These are phyloP conservation scores for Ranitomeya imitator DNA, from an alignment of 2,113 vertebrate species.

Conservation along the genomic window DNA sequence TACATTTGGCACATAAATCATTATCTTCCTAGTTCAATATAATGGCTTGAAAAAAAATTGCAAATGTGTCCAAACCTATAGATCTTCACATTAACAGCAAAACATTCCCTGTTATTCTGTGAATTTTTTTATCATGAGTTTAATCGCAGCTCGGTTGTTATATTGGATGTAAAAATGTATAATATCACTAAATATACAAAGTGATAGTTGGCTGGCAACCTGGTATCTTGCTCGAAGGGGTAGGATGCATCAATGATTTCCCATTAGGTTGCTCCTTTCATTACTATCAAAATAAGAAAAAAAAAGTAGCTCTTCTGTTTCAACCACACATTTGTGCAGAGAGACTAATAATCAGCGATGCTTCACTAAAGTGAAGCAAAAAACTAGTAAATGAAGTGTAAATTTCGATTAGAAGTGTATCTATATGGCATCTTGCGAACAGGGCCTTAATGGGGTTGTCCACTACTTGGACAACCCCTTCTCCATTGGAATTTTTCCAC, in stretches of 20 bases:
- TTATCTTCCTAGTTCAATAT: conserved; percentile 25
- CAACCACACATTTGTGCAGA: background rate
- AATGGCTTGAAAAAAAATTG: background rate
- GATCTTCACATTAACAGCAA: background rate
- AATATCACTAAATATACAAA: conserved; percentile 8
- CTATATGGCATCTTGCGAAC: background rate
- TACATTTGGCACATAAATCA: conserved; percentile 49
- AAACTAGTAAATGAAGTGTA: background rate
- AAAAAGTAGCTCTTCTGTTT: background rate
- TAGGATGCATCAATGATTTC: conserved; percentile 10
- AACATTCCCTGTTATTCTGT: background rate
- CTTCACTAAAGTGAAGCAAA: background rate
- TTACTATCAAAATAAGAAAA: background rate
- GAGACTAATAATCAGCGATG: background rate
- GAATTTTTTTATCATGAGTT: background rate
- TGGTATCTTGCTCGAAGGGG: background rate
- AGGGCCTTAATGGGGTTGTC: background rate
- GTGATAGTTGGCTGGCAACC: background rate
- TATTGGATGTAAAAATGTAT: background rate
- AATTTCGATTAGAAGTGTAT: background rate
- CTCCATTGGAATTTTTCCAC: no score
- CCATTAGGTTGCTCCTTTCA: conserved; percentile 1
- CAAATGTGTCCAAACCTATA: background rate
- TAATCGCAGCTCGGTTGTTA: background rate
- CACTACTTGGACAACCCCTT: no score